phyloP scores from a whole-genome alignment of 1,140 invertebrate species.

The Oncopodura yosiiana region DNA sequence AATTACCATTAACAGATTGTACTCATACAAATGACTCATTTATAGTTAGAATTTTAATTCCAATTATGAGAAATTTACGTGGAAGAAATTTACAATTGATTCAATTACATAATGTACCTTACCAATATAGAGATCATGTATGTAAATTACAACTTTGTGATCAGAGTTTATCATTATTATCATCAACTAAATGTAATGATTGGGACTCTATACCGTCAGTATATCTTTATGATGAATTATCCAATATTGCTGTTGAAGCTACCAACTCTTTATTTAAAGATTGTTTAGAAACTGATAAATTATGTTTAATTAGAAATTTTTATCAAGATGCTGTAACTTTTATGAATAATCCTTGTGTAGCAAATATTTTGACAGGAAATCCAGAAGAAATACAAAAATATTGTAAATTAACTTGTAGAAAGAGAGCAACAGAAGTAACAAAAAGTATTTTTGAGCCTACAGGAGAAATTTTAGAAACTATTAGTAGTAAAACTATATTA shows the following conservation, averaged over 20 bases:
- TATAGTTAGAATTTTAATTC: constrained; percentile 26
- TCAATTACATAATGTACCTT: constrained; percentile 10
- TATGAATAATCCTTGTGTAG: constrained; percentile 19
- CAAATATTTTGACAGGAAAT: constrained; percentile 6
- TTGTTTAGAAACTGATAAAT: too few relatives aligned
- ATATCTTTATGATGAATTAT: too few relatives aligned
- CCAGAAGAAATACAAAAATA: neutral
- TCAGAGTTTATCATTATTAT: neutral
- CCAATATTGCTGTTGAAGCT: too few relatives aligned
- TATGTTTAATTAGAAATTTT: too few relatives aligned
- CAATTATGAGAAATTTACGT: constrained; percentile 5
- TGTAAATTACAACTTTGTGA: constrained; percentile 2
- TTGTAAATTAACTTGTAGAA: constrained; percentile 18
- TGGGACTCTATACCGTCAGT: too few relatives aligned
- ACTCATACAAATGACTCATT: constrained; percentile 21
- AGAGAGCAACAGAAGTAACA: too few relatives aligned
- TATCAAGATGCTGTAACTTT: too few relatives aligned
- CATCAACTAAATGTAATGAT: too few relatives aligned
- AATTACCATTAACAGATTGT: constrained; percentile 28
- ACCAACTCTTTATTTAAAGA: too few relatives aligned
- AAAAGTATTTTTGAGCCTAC: too few relatives aligned
- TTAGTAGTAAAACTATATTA: too few relatives aligned
- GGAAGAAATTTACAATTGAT: constrained; percentile 1
- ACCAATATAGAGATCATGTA: constrained; percentile 12
- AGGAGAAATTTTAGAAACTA: too few relatives aligned